Base-by-base conservation (phyloP, 2,797 vertebrate genomes). In the Ctenosaura bakeri region DNA sequence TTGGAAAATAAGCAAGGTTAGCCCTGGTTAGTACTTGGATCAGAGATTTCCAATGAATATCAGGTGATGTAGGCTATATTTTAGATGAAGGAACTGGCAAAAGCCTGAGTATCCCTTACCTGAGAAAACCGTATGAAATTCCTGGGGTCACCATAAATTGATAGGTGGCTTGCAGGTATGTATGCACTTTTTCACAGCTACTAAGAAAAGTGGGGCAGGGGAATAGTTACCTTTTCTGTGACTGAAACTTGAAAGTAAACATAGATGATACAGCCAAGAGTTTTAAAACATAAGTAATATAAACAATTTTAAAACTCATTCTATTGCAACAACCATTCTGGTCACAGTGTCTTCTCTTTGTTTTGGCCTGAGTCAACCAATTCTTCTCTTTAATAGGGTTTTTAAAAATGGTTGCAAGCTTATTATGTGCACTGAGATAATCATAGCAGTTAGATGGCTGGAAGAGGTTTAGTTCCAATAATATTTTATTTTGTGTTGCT, bases 181-280 rank as follows among this genome's bases (percentile, higher is more conserved):
- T 66, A 26, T 9, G 29, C 64, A 7, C 66, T 35, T 54, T 35
- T 69, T 24, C 86, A 52, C 62, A 69, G 10, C 62, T 35, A 7
- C 14, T 66, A 10, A 83, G 66, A 78, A 80, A 91, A 86, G 35
- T 81, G 52, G 79, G 66, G 42, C 50, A 35, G 2, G 10, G 6
- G 16, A 59, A 90, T 59, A 78, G 2, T 46, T 88, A 89, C 50
- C 2, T 8, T 88, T 2, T 87, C 46, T 66, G 54, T 71, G 79
- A 13, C n/a, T 89, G 89, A 52, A 56, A 10, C 90, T 90, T 92
- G 54, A 78, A 1, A 38, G 13, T 80, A 92, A 85, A 90, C 18
- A 77, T 0, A 38, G 73, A 32, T 52, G 29, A 0, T 24, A 5
- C 0, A 76, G 85, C 86, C 50, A 90, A 46, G 77, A 73, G 54